A percentile compares a stretch with the other conserved stretches of the same genome.
Evolutionary conservation across 2,888 invertebrate genomes (phyloP).

Genomic region (Platycheirus albimanus): DNA sequence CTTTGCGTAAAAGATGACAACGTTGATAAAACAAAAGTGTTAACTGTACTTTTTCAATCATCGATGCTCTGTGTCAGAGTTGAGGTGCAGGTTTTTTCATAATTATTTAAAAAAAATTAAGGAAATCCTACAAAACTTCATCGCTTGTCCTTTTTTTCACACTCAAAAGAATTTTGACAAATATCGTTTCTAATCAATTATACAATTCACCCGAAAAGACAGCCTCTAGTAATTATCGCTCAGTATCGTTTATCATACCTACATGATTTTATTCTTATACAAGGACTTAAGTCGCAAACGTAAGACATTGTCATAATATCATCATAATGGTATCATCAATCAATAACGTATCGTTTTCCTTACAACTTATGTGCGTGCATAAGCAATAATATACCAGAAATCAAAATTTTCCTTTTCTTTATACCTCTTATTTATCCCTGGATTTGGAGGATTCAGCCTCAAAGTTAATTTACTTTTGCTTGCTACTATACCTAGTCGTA

Average conservation of each 20-base stretch:
- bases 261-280: not conserved
- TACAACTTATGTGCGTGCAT: not conserved
- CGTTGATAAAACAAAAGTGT: not conserved
- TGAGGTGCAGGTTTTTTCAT: too few species aligned
- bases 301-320: not conserved
- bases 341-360: not conserved
- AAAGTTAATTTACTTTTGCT: not conserved
- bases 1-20: not conserved
- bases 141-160: too few species aligned
- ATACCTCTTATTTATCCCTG: not conserved
- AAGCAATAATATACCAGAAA: not conserved
- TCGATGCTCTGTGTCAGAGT: too few species aligned
- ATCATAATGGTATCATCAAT: not conserved
- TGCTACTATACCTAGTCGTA: too few species aligned
- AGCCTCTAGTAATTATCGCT: not conserved
- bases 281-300: not conserved
- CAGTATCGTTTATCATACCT: not conserved
- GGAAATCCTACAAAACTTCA: too few species aligned
- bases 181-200: too few species aligned
- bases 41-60: too few species aligned
- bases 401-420: not conserved
- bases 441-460: not conserved
- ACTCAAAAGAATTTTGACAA: too few species aligned
- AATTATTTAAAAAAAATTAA: too few species aligned
- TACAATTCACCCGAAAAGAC: too few species aligned